Base-by-base conservation (phyloP, 2,113 vertebrate species). In the Grallaria varia region DNA sequence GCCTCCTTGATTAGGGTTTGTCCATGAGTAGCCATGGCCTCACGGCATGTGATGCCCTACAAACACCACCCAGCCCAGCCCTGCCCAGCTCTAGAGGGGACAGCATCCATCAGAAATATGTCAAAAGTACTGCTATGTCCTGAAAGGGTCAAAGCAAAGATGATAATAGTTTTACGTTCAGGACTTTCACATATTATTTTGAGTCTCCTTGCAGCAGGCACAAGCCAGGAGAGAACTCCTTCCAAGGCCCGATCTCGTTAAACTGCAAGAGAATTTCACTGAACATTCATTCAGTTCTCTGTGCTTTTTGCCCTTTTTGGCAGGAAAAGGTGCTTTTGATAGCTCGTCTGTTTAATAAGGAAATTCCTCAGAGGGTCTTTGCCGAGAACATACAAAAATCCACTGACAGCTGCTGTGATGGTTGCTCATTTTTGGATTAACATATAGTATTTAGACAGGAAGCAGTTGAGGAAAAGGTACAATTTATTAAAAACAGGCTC, bases 361-460 rank as follows among this genome's bases (percentile, higher is more conserved):
- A 90, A 96, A 96, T 93, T 87, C 96, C 91, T 95, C 47, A 73
- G 94, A 95, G 94, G 78, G 85, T 90, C 92, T 88, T 94, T 90
- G 64, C 84, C 2, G 90, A 92, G 64, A 93, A 94, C 11, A 3
- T 79, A 89, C 64, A 86, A 85, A 96, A 94, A 89, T 75, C 49
- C 64, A 86, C 92, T 71, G 90, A 95, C 93, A 96, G 90, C 84
- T 95, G 91, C 75, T 80, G 79, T 69, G 76, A 71, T 1, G 63
- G 53, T 83, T 93, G 81, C 75, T 96, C 85, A 9, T 88, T 90
- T 93, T 63, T 55, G 72, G 76, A 72, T 72, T 93, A 93, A 80
- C 1, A 3, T 52, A 42, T 52, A 66, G 60, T 71, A 75, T 93
- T 87, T 56, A 84, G 79, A 62, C 49, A 93, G 88, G 66, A 96